Evolutionary conservation across 1,140 invertebrate genomes (phyloP), one percentile per base, ranked within the genome.

Genomic region (Hyphantria cunea): DNA sequence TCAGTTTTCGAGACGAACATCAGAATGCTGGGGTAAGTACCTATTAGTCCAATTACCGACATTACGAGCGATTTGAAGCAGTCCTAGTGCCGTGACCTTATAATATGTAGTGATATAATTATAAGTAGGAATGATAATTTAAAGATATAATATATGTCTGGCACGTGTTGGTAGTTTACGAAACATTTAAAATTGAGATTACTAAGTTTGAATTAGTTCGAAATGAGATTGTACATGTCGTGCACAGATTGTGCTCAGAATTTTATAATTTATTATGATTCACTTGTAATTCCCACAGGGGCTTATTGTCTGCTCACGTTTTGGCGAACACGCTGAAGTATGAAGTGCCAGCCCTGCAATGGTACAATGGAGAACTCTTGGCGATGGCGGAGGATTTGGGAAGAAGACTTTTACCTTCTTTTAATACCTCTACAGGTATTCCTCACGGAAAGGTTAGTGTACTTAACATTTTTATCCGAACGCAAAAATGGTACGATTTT

Each of bases 1-100:
- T 99, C 98, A 0, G 97, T 99, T 6, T 99, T 99, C 92, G 98
- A 99, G 92, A 99, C 98, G 9, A 99, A 99, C 87, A 99, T 99
- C 76, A 92, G 98, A 64, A 95, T 99, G 91, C 92, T 99, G 25
- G 98, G 98, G 95, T 97, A 92, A 93, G 93, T 92, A 52, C 45
- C 32, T 48, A 14, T 2, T 44, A 12, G 41, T 12, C 4, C 41
- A 44, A 12, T 12, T 13, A 13, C 0, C 41, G 5, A 25, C 17
- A 25, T 25, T 3, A 25, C 17, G 17, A 25, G 17, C 17, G 17
- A 25, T 25, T 25, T 3, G 2, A 25, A 25, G 17, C 5, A 5
- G 17, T 25, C 5, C 17, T 5, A 25, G 17, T 25, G 17, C 5
- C 17, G 5, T 25, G 17, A 25, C 17, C 17, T 25, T 3, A 5